These are phyloP conservation scores for Drosophila picticornis DNA, from an alignment of 2,888 invertebrate species.

Conservation along the genomic window DNA sequence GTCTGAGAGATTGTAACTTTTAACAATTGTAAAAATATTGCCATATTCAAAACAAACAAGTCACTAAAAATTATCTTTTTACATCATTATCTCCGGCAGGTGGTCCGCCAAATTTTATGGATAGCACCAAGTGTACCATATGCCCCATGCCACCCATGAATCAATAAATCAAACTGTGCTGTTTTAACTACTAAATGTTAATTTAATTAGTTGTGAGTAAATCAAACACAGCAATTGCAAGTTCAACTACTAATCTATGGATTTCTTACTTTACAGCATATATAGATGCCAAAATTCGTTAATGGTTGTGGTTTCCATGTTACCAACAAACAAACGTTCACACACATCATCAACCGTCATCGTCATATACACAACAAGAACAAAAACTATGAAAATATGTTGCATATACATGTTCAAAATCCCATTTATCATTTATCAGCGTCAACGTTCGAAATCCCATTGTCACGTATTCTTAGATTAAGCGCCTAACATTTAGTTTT, in stretches of 20 bases:
- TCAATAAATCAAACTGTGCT: constrained; percentile 79
- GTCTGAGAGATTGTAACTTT: not conserved
- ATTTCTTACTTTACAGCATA: constrained; percentile 56
- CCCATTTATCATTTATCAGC: constrained; percentile 31
- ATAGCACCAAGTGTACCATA: constrained; percentile 81
- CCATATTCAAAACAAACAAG: not conserved
- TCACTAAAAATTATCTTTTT: not conserved
- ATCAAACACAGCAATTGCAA: not conserved
- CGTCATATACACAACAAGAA: constrained; percentile 2
- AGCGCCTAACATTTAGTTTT: constrained; percentile 46
- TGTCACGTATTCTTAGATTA: constrained; percentile 53
- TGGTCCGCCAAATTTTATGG: constrained; percentile 80
- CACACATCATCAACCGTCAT: constrained; percentile 16
- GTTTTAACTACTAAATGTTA: constrained; percentile 71
- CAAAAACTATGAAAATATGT: constrained; percentile 9
- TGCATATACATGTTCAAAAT: constrained; percentile 35
- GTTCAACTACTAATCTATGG: not conserved
- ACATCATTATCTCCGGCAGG: constrained; percentile 43
- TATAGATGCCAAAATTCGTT: constrained; percentile 82
- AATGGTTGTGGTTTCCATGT: constrained; percentile 74
- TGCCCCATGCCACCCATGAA: constrained; percentile 84
- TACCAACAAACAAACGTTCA: constrained; percentile 43
- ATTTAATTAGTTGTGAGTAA: constrained; percentile 73
- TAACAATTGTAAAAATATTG: not conserved
- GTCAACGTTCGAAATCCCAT: constrained; percentile 34